A percentile compares a stretch with the other conserved stretches of the same genome.
phyloP scores from a whole-genome alignment of 2,113 vertebrate genomes.

The Tiliqua scincoides region DNA sequence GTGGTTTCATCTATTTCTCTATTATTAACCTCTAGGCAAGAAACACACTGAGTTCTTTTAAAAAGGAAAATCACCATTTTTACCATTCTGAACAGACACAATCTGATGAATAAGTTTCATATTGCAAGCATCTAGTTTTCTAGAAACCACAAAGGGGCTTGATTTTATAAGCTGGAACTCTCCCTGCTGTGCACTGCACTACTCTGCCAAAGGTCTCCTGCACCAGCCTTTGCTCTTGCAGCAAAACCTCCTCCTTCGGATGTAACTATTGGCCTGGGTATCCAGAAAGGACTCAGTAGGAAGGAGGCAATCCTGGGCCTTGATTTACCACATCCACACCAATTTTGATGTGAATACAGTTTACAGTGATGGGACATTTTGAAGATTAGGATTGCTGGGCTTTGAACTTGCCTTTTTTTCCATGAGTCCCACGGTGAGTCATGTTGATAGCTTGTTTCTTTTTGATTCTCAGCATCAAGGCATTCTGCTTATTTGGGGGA shows the following conservation, averaged over 20 bases:
- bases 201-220: not conserved
- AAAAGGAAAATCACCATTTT: too few relatives aligned
- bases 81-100: too few relatives aligned
- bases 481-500: slow-evolving; percentile 9
- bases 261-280: not conserved
- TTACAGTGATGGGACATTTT: not conserved
- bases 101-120: too few relatives aligned
- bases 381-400: not conserved
- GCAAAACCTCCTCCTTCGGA: not conserved
- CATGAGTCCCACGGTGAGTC: not conserved
- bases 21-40: too few relatives aligned
- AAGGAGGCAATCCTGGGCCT: not conserved
- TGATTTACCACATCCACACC: not conserved
- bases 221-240: not conserved
- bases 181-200: too few relatives aligned
- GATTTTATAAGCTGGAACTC: too few relatives aligned
- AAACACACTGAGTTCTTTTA: too few relatives aligned
- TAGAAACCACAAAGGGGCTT: too few relatives aligned
- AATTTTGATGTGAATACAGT: not conserved
- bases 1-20: too few relatives aligned
- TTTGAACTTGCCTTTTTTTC: not conserved
- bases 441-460: slow-evolving; percentile 23
- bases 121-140: too few relatives aligned
- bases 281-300: not conserved
- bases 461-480: slow-evolving; percentile 34